Base-by-base conservation (phyloP, 2,888 invertebrate species). In the Apamea epomidion region DNA sequence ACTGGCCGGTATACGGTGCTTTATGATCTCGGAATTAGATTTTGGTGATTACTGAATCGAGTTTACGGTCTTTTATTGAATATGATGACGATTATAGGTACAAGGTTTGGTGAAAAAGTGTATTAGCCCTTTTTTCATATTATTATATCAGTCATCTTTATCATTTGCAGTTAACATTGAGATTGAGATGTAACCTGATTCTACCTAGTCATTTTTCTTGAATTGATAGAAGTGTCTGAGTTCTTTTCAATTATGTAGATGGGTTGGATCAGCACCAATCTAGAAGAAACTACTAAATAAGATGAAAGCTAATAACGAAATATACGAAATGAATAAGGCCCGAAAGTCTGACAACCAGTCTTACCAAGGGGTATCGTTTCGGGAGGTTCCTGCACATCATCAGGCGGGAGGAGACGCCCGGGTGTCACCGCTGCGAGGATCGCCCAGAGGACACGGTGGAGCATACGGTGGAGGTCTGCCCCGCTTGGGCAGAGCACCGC, bases 1-100 rank as follows among this genome's bases (percentile, higher is more conserved):
- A 74, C 72, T 69, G 86, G 80, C 67, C 81, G 69, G 76, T 71
- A 75, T 75, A 74, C 60, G 48, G 45, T 73, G 76, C 68, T 81
- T 71, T 84, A 81, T 70, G 54, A 64, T 68, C 42, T 58, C 29
- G 25, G 6, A 37, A 64, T 45, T 77, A 10, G 4, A 37, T 64
- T 77, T 70, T n/a, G 37, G 32, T 2, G 32, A 76, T 70, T 67
- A 64, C 32, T 64, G 67, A 74, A 29, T 76, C 5, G 6, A 45
- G 7, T 45, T 32, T 54, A 21, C 42, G 58, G 21, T 18, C 1
- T 51, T 64, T 0, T 70, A 58, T 37, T 45, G 6, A 21, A 81
- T 12, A 8, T 42, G 21, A 21, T 29, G 6, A 29, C 16, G n/a
- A 37, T n/a, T 60, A 21, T 67, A 37, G 37, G 58, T 32, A n/a